phyloP scores from a whole-genome alignment of 2,888 invertebrate genomes.

The Sepioteuthis lessoniana region DNA sequence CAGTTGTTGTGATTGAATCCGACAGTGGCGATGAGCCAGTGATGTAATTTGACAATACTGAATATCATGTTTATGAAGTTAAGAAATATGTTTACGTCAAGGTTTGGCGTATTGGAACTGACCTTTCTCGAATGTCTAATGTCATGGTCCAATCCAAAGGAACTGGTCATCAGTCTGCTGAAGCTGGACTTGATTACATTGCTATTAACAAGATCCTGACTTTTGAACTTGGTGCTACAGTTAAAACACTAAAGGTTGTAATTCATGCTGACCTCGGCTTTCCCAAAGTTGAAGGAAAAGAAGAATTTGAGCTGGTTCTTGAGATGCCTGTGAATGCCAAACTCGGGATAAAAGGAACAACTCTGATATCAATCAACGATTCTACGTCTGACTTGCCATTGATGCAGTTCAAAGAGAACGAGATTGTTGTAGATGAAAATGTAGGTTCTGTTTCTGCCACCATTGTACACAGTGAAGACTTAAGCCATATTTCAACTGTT shows the following conservation, averaged over 20 bases:
- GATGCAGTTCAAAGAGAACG: slow-evolving; percentile 70
- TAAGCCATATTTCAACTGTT: slow-evolving; percentile 68
- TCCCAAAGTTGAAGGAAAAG: slow-evolving; percentile 72
- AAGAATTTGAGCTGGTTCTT: slow-evolving; percentile 72
- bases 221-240: slow-evolving; percentile 72
- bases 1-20: slow-evolving; percentile 68
- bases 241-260: slow-evolving; percentile 68
- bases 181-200: slow-evolving; percentile 73
- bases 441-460: slow-evolving; percentile 67
- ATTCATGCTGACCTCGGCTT: slow-evolving; percentile 74
- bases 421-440: slow-evolving; percentile 69
- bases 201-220: slow-evolving; percentile 70
- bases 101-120: slow-evolving; percentile 73
- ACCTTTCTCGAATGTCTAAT: slow-evolving; percentile 70
- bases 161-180: slow-evolving; percentile 66
- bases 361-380: slow-evolving; percentile 72
- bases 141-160: slow-evolving; percentile 72
- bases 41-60: slow-evolving; percentile 70
- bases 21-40: slow-evolving; percentile 72
- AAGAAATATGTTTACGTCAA: slow-evolving; percentile 69
- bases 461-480: slow-evolving; percentile 71
- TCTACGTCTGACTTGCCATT: slow-evolving; percentile 72
- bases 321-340: slow-evolving; percentile 70
- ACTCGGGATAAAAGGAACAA: slow-evolving; percentile 69
- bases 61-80: slow-evolving; percentile 72